Evolutionary conservation across 2,888 invertebrate genomes (phyloP), one percentile per base, ranked within the genome.

Genomic region (Apamea crenata): DNA sequence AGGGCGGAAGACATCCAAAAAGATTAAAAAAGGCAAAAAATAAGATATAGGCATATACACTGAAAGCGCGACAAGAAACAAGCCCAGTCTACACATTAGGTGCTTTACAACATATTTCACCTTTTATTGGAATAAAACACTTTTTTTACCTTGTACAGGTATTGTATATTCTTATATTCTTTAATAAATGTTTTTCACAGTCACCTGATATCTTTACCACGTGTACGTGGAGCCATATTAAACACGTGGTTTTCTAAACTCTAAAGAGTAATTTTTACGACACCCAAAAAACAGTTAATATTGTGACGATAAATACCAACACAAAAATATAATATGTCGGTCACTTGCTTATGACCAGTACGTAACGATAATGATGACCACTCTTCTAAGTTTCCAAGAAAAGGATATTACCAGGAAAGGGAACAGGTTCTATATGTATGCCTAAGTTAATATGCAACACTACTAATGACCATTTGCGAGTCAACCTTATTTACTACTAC

Each of bases 361-460:
- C 47, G 50, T 50, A 50, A 53, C 56, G 32, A 50, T 32, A 32
- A 32, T 70, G 16, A 32, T 70, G 69, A 70, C 36, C 59, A 70
- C 18, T 61, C n/a, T 12, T 71, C 61, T 61, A 18, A 36, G 36
- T 36, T 71, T 71, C 25, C 18, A 59, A n/a, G 56, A 70, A 70
- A 56, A 56, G 32, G 36, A 70, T 56, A 50, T 50, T 50, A 70
- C 53, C 56, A 56, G 32, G 70, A 70, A 70, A 70, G 25, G 3
- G 25, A 56, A 36, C 59, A n/a, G 59, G 70, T 36, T 70, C 59
- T 36, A 10, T 59, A 10, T 59, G 25, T 1, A 32, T 32, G 5
- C 32, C 8, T 32, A 25, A 50, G 50, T 50, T 50, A 69, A 56
- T 56, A 70, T 70, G 25, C 53, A 56, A 36, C 25, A 70, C 56